Evolutionary conservation across 1,140 invertebrate genomes (phyloP), one percentile per base, ranked within the genome.

Genomic region (Drosophila ficusphila): DNA sequence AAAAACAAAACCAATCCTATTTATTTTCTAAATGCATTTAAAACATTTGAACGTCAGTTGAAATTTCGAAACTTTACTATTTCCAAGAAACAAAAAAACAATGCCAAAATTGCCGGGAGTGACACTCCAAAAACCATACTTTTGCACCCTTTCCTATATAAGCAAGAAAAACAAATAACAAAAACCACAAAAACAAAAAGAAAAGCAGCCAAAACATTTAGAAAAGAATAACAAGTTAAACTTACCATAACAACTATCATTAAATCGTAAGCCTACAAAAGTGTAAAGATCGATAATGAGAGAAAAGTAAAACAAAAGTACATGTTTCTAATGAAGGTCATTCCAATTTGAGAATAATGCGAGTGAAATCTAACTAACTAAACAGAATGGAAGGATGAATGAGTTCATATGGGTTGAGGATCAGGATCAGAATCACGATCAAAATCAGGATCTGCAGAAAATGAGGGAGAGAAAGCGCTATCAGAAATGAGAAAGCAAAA

Each of bases 11-110:
- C 18, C 75, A 82, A 65, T 88, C 82, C 82, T 88, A 88, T 88
- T 88, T 88, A 86, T 86, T 88, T 88, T 88, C 82, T 78, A 82
- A 88, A 88, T 88, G 82, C 82, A 88, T 88, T 88, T 88, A 88
- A 88, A 78, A 88, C 61, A 85, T 81, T 85, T 81, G 81, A 83
- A 79, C 72, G 62, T 54, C 70, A 79, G 81, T 76, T 76, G 38
- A 74, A 76, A 78, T 71, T 70, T 67, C 71, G 68, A 86, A 79
- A 83, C 82, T 88, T 77, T 86, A 86, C 77, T 81, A 86, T 88
- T 86, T 86, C 82, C 82, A 86, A 76, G 16, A 38, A 29, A 61
- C 25, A 41, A 57, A 75, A 54, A 74, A 52, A 77, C 38, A 86
- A 81, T 60, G 77, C 83, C 82, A 82, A 82, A 88, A 88, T 88